These are phyloP conservation scores for Corydoras maculifer DNA, from an alignment of 2,113 vertebrate species.

Conservation along the genomic window DNA sequence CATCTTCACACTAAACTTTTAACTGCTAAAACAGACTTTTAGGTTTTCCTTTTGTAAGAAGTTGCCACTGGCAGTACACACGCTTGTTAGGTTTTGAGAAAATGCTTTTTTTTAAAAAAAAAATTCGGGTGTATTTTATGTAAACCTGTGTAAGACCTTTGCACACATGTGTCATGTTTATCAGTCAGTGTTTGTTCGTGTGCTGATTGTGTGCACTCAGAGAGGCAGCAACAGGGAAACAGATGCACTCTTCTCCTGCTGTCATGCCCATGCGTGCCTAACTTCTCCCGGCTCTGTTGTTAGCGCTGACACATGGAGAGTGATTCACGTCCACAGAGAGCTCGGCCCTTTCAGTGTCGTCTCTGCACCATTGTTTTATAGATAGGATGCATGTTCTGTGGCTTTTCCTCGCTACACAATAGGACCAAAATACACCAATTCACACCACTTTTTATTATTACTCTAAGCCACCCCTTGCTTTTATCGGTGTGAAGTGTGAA, in stretches of 20 bases:
- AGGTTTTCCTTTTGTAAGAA: too few relatives aligned
- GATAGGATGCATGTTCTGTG: slow-evolving; percentile 47
- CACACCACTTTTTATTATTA: slow-evolving; percentile 40
- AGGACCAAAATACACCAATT: slow-evolving; percentile 50
- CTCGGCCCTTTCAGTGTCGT: slow-evolving; percentile 38
- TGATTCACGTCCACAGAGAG: slow-evolving; percentile 61
- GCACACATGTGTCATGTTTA: not conserved
- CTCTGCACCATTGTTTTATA: slow-evolving; percentile 59
- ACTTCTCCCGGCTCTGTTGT: slow-evolving; percentile 65
- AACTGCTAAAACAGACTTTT: too few relatives aligned
- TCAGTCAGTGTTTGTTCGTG: slow-evolving; percentile 6
- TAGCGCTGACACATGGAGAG: slow-evolving; percentile 67
- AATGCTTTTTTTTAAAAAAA: too few relatives aligned
- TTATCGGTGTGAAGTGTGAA: not conserved
- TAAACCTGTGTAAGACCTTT: too few relatives aligned
- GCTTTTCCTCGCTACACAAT: slow-evolving; percentile 62
- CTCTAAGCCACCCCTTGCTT: not conserved
- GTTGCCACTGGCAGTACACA: too few relatives aligned
- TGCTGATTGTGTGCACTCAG: slow-evolving; percentile 53
- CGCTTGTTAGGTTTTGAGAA: too few relatives aligned
- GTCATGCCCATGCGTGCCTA: slow-evolving; percentile 52
- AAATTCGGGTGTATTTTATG: too few relatives aligned
- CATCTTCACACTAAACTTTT: too few relatives aligned
- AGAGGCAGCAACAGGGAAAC: slow-evolving; percentile 63
- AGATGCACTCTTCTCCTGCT: slow-evolving; percentile 67